A percentile compares a stretch with the other conserved stretches of the same genome.
Conservation (phyloP, 2,797 vertebrate species). For the Spheniscus humboldti region DNA sequence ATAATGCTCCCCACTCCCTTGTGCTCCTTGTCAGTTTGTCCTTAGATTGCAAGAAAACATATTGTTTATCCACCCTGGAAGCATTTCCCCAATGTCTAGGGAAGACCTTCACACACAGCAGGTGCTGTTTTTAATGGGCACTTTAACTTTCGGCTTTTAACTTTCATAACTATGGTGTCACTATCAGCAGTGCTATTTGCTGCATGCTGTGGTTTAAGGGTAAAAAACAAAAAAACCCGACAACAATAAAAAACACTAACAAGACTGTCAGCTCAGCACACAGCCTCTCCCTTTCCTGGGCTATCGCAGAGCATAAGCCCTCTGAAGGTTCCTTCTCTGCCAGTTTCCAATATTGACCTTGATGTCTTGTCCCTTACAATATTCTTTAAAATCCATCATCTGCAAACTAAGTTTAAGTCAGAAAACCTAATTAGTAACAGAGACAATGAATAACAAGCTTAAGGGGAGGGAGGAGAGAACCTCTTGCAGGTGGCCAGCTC, state of each 20-base stretch:
- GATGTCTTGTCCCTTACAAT: conserved; percentile 77
- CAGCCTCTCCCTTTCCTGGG: neutral
- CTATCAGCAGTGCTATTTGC: neutral
- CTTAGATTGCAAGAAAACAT: neutral
- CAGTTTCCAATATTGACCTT: conserved; percentile 64
- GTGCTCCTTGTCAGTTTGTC: neutral
- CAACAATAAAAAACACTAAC: neutral
- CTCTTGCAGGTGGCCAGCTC: conserved; percentile 51
- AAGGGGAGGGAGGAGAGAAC: conserved; percentile 49
- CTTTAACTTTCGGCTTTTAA: neutral
- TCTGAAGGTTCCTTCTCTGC: conserved; percentile 40
- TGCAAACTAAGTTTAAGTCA: conserved; percentile 67
- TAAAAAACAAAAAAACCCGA: neutral
- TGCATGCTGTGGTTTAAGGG: neutral
- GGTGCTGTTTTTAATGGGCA: neutral
- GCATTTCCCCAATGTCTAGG: neutral
- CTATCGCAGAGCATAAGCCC: neutral
- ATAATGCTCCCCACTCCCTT: neutral
- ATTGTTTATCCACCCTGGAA: neutral
- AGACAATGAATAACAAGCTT: conserved; percentile 75
- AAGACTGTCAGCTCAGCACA: neutral
- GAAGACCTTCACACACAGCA: neutral
- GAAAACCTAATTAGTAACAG: conserved; percentile 72
- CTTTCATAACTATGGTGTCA: neutral
- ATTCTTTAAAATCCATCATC: conserved; percentile 81